Conservation (phyloP, 2,113 vertebrate genomes). For the Thymallus thymallus region DNA sequence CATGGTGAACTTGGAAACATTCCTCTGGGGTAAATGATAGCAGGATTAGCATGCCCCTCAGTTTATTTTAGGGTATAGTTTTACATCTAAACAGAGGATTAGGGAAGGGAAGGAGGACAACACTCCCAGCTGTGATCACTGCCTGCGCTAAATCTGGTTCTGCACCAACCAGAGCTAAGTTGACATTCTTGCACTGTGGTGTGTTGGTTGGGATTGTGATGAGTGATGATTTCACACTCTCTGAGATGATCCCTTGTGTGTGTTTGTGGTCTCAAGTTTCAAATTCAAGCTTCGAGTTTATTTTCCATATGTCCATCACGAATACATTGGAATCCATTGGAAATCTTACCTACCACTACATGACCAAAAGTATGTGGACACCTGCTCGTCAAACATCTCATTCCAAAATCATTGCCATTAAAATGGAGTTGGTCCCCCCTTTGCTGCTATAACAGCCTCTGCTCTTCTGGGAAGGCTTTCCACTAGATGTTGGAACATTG, state of each 20-base stretch:
- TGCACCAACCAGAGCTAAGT: neutral
- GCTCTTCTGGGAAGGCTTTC: no score
- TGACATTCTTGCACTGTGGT: neutral
- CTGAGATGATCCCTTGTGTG: slow-evolving; percentile 14
- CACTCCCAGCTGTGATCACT: slow-evolving; percentile 37
- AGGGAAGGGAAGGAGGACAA: slow-evolving; percentile 33
- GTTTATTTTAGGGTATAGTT: slow-evolving; percentile 54
- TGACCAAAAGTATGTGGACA: no score
- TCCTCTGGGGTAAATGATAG: slow-evolving; percentile 46
- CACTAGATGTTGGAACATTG: no score
- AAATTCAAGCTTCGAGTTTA: neutral
- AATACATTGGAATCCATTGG: no score
- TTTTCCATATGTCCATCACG: slow-evolving; percentile 1
- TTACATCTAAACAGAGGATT: slow-evolving; percentile 55
- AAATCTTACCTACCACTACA: neutral
- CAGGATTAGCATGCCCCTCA: neutral
- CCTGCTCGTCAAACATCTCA: no score
- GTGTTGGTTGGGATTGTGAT: slow-evolving; percentile 2
- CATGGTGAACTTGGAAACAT: slow-evolving; percentile 39
- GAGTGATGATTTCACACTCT: neutral
- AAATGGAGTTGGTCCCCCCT: no score
- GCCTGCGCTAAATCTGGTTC: slow-evolving; percentile 22
- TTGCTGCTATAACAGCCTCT: no score
- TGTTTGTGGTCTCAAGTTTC: no score
- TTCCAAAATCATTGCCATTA: no score